Percentiles rank a stretch among this genome's conserved stretches.
phyloP scores from a whole-genome alignment of 2,113 vertebrate species.

The Siniperca chuatsi region DNA sequence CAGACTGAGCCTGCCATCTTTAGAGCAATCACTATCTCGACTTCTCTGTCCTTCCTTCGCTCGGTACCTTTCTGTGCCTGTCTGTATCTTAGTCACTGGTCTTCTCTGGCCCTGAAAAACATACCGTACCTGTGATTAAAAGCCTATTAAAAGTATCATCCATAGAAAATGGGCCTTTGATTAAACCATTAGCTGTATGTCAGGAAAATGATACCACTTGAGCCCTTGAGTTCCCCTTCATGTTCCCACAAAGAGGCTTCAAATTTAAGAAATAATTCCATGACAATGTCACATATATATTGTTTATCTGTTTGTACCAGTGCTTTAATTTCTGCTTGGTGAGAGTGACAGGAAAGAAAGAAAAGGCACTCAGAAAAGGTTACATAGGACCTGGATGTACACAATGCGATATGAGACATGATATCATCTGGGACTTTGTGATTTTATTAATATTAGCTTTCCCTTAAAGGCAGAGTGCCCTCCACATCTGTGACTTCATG shows the following conservation, averaged over 20 bases:
- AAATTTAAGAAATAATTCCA: not conserved
- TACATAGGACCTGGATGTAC: not conserved
- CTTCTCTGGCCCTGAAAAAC: slow-evolving; percentile 1
- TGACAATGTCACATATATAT: not conserved
- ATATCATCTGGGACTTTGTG: slow-evolving; percentile 2
- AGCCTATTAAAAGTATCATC: slow-evolving; percentile 22
- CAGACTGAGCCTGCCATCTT: slow-evolving; percentile 69
- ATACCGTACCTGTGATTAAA: slow-evolving; percentile 57
- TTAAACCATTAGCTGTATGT: not conserved
- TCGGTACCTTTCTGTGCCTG: slow-evolving; percentile 21
- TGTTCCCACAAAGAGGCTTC: not conserved
- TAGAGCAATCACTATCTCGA: slow-evolving; percentile 64
- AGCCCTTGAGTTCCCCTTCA: not conserved
- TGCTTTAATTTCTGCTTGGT: not conserved
- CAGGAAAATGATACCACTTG: not conserved
- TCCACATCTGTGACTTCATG: not conserved
- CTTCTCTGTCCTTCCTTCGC: slow-evolving; percentile 24
- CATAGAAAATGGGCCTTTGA: slow-evolving; percentile 1
- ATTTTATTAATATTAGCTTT: slow-evolving; percentile 20
- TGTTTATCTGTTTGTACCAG: not conserved
- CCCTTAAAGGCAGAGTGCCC: not conserved
- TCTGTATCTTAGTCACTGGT: slow-evolving; percentile 35
- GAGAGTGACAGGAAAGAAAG: not conserved
- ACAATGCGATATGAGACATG: slow-evolving; percentile 1
- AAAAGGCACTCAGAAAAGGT: not conserved